Percentiles rank a stretch among this genome's conserved stretches.
phyloP scores from a whole-genome alignment of 2,888 invertebrate species.

The Acleris emargana region DNA sequence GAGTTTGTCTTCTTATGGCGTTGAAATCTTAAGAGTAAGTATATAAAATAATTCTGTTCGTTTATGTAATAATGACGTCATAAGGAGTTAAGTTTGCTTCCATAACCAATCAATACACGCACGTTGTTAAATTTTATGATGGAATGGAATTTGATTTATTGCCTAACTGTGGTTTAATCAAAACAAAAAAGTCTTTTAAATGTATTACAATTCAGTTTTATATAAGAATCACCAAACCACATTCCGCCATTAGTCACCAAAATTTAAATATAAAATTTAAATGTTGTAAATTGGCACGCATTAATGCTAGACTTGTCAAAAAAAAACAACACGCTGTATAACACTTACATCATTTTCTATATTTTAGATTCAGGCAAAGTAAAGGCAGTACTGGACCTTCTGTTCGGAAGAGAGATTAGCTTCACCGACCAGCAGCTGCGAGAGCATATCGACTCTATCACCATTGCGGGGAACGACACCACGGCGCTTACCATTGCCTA shows the following conservation, averaged over 20 bases:
- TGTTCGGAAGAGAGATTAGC: slow-evolving; percentile 73
- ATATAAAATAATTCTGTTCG: slow-evolving; percentile 1
- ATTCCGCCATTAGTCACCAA: no score
- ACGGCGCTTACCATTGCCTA: slow-evolving; percentile 77
- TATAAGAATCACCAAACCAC: no score
- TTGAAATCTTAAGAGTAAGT: slow-evolving; percentile 8
- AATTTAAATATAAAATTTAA: no score
- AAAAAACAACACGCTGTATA: no score
- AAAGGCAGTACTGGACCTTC: slow-evolving; percentile 69
- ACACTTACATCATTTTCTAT: no score
- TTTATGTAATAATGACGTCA: slow-evolving; percentile 1
- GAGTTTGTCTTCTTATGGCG: slow-evolving; percentile 4
- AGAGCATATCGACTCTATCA: slow-evolving; percentile 85
- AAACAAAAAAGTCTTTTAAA: no score
- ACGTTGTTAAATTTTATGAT: neutral
- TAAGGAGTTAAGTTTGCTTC: neutral
- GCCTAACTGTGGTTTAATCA: no score
- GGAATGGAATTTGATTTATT: no score
- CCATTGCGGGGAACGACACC: slow-evolving; percentile 83
- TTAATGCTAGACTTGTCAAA: no score
- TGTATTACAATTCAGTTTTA: no score
- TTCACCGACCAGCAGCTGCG: slow-evolving; percentile 81
- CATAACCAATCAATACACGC: neutral
- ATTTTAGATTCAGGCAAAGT: slow-evolving; percentile 56
- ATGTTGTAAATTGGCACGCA: no score